Evolutionary conservation across 2,888 invertebrate genomes (phyloP).

Genomic region (Dysmachus trigonus): DNA sequence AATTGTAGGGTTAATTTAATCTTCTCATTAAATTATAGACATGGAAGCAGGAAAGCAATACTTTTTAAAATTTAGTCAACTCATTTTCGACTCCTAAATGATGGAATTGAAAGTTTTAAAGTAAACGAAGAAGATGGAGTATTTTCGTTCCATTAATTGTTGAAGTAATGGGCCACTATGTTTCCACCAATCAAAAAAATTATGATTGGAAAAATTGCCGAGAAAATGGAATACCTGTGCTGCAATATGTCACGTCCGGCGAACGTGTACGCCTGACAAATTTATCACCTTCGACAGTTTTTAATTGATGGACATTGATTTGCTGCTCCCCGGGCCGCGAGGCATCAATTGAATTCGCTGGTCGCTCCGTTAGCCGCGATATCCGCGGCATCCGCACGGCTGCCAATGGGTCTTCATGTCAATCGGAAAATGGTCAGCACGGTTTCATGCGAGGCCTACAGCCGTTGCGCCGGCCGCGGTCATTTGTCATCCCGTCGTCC

Average conservation of each 20-base stretch:
- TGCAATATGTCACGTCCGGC: neutral
- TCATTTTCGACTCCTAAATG: no score
- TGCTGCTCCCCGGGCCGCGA: neutral
- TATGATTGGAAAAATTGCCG: neutral
- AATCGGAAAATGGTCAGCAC: constrained; percentile 1
- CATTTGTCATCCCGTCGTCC: constrained; percentile 8
- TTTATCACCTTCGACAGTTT: constrained; percentile 17
- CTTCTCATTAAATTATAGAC: no score
- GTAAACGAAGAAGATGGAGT: neutral
- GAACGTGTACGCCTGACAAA: neutral
- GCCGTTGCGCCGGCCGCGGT: neutral
- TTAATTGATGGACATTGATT: constrained; percentile 32
- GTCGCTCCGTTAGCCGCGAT: neutral
- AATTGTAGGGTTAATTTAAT: no score
- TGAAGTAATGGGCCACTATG: neutral
- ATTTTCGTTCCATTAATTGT: neutral
- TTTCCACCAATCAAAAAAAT: neutral
- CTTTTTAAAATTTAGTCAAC: no score
- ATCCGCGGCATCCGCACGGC: neutral
- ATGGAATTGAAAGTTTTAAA: neutral
- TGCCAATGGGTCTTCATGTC: neutral
- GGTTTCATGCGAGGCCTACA: neutral
- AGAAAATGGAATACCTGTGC: neutral
- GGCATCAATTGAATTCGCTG: neutral
- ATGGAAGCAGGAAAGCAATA: no score